Evolutionary conservation across 2,888 invertebrate species (phyloP), one percentile per base, ranked within the genome.

Genomic region (Chymomyza fuscimana): DNA sequence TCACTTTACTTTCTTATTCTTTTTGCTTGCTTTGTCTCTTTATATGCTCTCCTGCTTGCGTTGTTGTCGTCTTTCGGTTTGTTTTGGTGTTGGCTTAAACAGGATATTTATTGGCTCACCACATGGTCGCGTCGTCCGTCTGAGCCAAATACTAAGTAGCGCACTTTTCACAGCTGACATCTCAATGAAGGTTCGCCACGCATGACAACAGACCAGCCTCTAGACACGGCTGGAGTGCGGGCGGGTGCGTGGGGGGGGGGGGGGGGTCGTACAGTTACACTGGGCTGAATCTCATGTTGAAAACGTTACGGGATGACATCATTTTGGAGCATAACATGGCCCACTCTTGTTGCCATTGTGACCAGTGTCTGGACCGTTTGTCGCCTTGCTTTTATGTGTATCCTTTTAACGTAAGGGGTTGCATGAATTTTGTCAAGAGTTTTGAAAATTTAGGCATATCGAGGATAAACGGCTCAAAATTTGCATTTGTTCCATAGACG

Each of bases 161-260:
- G 75, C 82, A 83, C 86, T 87, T 87, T 83, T 83, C 81, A 87
- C 81, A 82, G 83, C 82, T 83, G 83, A 87, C 87, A 83, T 87
- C 87, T 83, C 83, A 80, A 87, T 83, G 86, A 77, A 25, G 74
- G 65, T 73, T 66, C 58, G 15, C 25, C 32, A 60, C 60, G 60
- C 60, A 60, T 60, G 60, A 69, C 79, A 86, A 74, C 76, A 67
- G 64, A 63, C 40, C 19, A 19, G 63, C 50, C 40, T 56, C 12
- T 19, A 9, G 54, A 5, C 10, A 54, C 4, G 32, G 32, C 32
- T 12, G 54, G 54, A 54, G 15, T 19, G 4, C 54, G 54, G 19
- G 5, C 9, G 5, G 29, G 3, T 29, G 29, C 5, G 29, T 29
- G 29, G 29, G 3, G 29, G 29, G 29, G 3, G 29, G 29, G 3